Conservation (phyloP, 2,888 invertebrate genomes). For the Tethea ocularis region DNA sequence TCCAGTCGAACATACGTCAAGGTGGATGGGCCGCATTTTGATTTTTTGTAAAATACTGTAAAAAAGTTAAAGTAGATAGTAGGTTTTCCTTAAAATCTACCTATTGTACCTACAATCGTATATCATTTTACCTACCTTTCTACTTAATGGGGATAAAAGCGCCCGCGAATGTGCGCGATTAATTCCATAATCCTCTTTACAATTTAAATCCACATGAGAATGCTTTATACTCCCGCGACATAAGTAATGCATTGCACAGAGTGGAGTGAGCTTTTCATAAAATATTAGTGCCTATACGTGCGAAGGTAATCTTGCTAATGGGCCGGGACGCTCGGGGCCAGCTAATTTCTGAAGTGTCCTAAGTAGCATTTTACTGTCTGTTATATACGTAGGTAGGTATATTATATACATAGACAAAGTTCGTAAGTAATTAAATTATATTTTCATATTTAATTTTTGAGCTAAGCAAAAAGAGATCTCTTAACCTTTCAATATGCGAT, state of each 20-base stretch:
- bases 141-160: not conserved
- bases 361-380: slow-evolving; percentile 13
- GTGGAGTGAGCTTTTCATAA: slow-evolving; percentile 40
- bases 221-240: slow-evolving; percentile 10
- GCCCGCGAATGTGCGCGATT: not conserved
- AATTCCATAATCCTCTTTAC: slow-evolving; percentile 8
- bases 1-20: too few species aligned
- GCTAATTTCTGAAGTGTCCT: slow-evolving; percentile 41
- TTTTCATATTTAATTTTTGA: not conserved
- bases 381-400: not conserved
- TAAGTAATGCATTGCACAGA: slow-evolving; percentile 20
- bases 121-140: not conserved
- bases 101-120: not conserved
- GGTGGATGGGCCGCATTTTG: too few species aligned
- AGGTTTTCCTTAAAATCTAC: too few species aligned
- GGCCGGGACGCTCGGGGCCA: slow-evolving; percentile 20
- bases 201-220: slow-evolving; percentile 7
- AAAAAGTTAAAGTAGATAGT: too few species aligned
- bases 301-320: slow-evolving; percentile 48
- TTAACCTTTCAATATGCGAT: too few species aligned
- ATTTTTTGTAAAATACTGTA: too few species aligned
- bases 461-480: too few species aligned
- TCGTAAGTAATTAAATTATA: not conserved
- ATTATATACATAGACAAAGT: too few species aligned
- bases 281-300: slow-evolving; percentile 41